These are phyloP conservation scores for Micronycteris hirsuta DNA, from an alignment of 2,113 vertebrate species.

Conservation along the genomic window DNA sequence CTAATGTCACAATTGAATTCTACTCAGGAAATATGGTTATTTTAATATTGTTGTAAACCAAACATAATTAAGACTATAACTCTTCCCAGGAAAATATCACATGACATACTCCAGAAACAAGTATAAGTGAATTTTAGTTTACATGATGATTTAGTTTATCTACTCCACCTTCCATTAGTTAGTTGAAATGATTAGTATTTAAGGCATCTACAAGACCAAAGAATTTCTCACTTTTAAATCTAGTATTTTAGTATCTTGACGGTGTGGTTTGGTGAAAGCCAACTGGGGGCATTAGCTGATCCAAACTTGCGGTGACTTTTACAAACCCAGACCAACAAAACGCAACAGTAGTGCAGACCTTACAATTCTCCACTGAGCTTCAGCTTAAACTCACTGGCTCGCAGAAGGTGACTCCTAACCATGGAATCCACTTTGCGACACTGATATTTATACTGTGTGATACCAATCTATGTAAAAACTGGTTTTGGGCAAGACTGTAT, in stretches of 20 bases:
- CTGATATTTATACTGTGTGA: neutral
- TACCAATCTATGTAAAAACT: neutral
- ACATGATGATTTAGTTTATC: slow-evolving; percentile 18
- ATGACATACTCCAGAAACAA: slow-evolving; percentile 52
- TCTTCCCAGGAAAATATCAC: slow-evolving; percentile 52
- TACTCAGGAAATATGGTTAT: slow-evolving; percentile 68
- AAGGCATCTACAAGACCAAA: slow-evolving; percentile 24
- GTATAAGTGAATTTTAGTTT: slow-evolving; percentile 20
- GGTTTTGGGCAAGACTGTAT: neutral
- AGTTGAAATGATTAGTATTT: slow-evolving; percentile 11
- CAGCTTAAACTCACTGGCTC: neutral
- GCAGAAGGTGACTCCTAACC: neutral
- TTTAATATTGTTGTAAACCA: slow-evolving; percentile 63
- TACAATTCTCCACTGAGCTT: neutral
- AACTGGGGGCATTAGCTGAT: neutral
- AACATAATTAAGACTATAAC: slow-evolving; percentile 61
- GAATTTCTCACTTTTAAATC: neutral
- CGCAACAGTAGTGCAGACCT: neutral
- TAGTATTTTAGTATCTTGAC: neutral
- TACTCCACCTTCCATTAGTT: neutral
- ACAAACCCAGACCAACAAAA: neutral
- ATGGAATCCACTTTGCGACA: neutral
- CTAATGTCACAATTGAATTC: slow-evolving; percentile 54
- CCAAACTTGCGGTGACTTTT: neutral
- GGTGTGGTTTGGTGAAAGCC: neutral